A percentile compares a stretch with the other conserved stretches of the same genome.
Evolutionary conservation across 2,888 invertebrate species (phyloP).

Genomic region (Endotricha flammealis): DNA sequence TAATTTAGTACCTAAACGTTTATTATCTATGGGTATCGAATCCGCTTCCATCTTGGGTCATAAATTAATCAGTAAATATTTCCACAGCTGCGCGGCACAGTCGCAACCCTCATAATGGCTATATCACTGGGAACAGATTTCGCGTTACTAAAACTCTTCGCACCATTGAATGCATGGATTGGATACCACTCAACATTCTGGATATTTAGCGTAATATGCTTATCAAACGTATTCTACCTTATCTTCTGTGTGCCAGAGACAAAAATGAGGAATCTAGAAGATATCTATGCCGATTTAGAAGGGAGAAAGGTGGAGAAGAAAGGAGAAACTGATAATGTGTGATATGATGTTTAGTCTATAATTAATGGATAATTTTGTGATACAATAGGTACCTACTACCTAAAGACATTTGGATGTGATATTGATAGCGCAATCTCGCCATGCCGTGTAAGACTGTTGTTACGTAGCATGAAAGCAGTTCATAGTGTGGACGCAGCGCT

Average conservation of each 20-base stretch:
- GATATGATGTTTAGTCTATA: too few relatives aligned
- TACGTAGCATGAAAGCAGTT: too few relatives aligned
- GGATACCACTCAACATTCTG: conserved; percentile 89
- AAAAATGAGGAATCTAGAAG: conserved; percentile 91
- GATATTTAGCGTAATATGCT: conserved; percentile 86
- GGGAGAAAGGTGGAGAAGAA: conserved; percentile 60
- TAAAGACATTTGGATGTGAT: too few relatives aligned
- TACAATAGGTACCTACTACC: too few relatives aligned
- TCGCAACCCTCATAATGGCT: conserved; percentile 64
- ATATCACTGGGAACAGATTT: conserved; percentile 90
- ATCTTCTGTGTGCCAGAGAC: conserved; percentile 95
- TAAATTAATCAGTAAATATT: too few relatives aligned
- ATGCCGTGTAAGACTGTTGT: too few relatives aligned
- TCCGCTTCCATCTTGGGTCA: too few relatives aligned
- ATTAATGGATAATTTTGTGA: too few relatives aligned
- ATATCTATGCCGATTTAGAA: conserved; percentile 90
- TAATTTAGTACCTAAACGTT: too few relatives aligned
- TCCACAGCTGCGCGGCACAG: conserved; percentile 62
- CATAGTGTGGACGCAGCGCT: too few relatives aligned
- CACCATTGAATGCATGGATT: conserved; percentile 80
- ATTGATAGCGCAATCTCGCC: too few relatives aligned
- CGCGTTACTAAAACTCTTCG: conserved; percentile 89
- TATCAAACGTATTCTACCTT: conserved; percentile 88
- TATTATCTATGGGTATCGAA: too few relatives aligned
- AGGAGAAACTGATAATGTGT: conserved; percentile 39